A percentile compares a stretch with the other conserved stretches of the same genome.
Conservation (phyloP, 2,888 invertebrate genomes). For the Julus scandinavius region DNA sequence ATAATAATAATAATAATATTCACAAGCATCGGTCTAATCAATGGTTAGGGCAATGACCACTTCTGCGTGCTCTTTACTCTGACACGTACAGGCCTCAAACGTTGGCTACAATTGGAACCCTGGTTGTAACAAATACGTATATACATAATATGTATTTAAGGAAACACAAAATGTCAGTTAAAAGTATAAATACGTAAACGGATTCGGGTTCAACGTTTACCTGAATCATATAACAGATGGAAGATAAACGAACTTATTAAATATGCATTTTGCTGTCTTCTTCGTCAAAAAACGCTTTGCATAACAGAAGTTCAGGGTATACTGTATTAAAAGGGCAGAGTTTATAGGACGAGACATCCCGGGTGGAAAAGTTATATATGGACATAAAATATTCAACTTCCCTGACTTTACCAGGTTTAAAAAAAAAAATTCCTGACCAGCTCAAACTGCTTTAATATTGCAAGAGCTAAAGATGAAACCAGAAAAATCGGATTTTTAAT, state of each 20-base stretch:
- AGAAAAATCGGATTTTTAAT: no score
- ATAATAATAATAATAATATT: not conserved
- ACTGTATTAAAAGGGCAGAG: no score
- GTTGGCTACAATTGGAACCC: not conserved
- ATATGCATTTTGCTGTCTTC: conserved; percentile 1
- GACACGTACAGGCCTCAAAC: not conserved
- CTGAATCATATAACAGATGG: not conserved
- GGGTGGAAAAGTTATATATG: no score
- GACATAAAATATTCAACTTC: no score
- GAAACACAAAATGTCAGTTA: not conserved
- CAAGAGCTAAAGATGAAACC: no score
- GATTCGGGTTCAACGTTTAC: not conserved
- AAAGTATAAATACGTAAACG: not conserved
- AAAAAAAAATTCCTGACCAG: no score
- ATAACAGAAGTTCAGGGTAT: not conserved
- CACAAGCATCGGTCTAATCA: not conserved
- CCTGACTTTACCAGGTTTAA: no score
- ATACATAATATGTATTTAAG: not conserved
- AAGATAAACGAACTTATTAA: not conserved
- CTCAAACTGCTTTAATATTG: no score
- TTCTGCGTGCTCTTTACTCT: not conserved
- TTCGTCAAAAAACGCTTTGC: not conserved
- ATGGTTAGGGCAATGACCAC: conserved; percentile 22
- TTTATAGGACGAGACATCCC: no score
- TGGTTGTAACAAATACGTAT: not conserved